Conservation (phyloP, 2,888 invertebrate species). For the Biston betularia region DNA sequence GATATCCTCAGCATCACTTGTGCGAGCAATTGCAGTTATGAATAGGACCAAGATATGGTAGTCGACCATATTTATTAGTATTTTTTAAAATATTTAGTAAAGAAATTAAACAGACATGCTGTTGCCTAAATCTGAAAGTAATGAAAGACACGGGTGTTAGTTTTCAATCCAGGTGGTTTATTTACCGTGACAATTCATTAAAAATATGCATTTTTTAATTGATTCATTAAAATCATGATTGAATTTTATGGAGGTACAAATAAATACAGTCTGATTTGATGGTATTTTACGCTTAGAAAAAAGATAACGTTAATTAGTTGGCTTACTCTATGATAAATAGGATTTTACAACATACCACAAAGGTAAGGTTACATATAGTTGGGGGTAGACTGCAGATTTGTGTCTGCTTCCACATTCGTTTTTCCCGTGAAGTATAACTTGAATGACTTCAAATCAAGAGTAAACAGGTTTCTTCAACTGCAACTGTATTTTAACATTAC, state of each 20-base stretch:
- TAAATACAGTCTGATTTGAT: background rate
- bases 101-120: slow-evolving; percentile 3
- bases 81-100: background rate
- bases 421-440: too few species aligned
- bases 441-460: too few species aligned
- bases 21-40: background rate
- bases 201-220: background rate
- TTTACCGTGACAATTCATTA: slow-evolving; percentile 25
- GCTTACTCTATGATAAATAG: background rate
- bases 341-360: too few species aligned
- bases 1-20: slow-evolving; percentile 6
- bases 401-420: too few species aligned
- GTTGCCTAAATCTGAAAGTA: slow-evolving; percentile 1
- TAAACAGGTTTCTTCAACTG: too few species aligned
- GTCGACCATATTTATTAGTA: background rate
- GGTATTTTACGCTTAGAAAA: background rate
- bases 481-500: too few species aligned
- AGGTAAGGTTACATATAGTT: too few species aligned
- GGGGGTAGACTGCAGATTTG: too few species aligned
- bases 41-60: slow-evolving; percentile 3
- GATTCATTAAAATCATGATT: background rate
- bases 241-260: background rate
- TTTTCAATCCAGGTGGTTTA: slow-evolving; percentile 15
- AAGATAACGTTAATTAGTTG: background rate
- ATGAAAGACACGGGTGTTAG: background rate